Evolutionary conservation across 1,140 invertebrate genomes (phyloP), one percentile per base, ranked within the genome.

Genomic region (Aethina tumida): DNA sequence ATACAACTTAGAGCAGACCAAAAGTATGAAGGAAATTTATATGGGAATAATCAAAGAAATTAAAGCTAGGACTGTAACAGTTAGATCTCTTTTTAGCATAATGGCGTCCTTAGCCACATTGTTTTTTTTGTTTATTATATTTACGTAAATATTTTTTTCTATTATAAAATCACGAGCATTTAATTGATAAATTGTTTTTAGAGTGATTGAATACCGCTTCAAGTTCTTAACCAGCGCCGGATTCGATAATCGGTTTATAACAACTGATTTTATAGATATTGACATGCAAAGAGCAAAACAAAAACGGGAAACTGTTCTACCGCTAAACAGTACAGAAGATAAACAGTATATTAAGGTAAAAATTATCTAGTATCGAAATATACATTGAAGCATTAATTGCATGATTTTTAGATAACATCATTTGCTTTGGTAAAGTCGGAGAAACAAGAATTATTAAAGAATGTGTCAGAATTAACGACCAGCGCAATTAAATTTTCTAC

Each of bases 211-310:
- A 36, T 92, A 89, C 53, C 73, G 81, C 27, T 62, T 73, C 26
- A 80, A 77, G 53, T 91, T 77, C 63, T 53, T 86, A 44, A 75
- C 70, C 0, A 72, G 66, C 45, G 75, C 80, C n/a, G 65, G 70
- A 8, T 89, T 74, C 49, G 79, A 85, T 47, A 90, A 90, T 56
- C 59, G 64, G 6, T 90, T 82, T 50, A 64, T 92, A 2, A 83
- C 76, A 0, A 59, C 71, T 15, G 69, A 82, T 25, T 67, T 88
- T 13, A 56, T 69, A 2, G 65, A 76, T 6, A 74, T 88, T 12
- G 82, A 91, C 54, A 47, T 74, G n/a, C 65, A 72, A 38, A 70
- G 82, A 39, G 60, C 66, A 2, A 58, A 66, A 43, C 32, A 35
- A 20, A 12, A 16, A 24, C 22, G 18, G 18, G 47, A 50, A 36